A percentile compares a stretch with the other conserved stretches of the same genome.
phyloP scores from a whole-genome alignment of 2,888 invertebrate genomes.

The Thumatha senex region DNA sequence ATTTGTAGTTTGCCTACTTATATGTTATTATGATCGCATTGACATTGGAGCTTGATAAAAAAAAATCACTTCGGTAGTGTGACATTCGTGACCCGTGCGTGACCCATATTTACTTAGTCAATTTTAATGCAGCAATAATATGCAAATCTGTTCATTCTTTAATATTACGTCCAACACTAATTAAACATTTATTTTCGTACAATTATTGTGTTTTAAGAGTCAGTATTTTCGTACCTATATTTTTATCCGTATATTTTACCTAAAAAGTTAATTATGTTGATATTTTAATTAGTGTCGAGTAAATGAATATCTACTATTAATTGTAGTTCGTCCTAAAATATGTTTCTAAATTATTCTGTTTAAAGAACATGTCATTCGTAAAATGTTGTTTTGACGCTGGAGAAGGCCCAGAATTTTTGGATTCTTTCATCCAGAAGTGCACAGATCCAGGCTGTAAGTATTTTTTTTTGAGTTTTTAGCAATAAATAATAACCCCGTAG shows the following conservation, averaged over 20 bases:
- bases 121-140: constrained; percentile 30
- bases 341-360: constrained; percentile 20
- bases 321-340: too few relatives aligned
- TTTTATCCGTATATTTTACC: too few relatives aligned
- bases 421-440: constrained; percentile 90
- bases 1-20: constrained; percentile 34
- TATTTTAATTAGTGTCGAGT: too few relatives aligned
- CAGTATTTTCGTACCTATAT: too few relatives aligned
- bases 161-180: constrained; percentile 12
- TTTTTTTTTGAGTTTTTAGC: not conserved
- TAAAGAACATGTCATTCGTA: constrained; percentile 84
- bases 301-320: too few relatives aligned
- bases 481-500: not conserved
- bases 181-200: constrained; percentile 23
- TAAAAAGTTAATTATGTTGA: too few relatives aligned
- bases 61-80: constrained; percentile 54
- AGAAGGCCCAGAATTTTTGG: constrained; percentile 89
- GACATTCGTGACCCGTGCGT: constrained; percentile 60
- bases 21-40: constrained; percentile 49
- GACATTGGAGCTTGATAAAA: constrained; percentile 52
- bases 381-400: constrained; percentile 91
- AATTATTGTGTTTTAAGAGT: constrained; percentile 32
- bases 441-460: constrained; percentile 93
- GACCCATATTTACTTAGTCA: constrained; percentile 51
- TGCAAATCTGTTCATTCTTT: constrained; percentile 20